Evolutionary conservation across 2,113 vertebrate genomes (phyloP).

Genomic region (human (Homo sapiens)): DNA sequence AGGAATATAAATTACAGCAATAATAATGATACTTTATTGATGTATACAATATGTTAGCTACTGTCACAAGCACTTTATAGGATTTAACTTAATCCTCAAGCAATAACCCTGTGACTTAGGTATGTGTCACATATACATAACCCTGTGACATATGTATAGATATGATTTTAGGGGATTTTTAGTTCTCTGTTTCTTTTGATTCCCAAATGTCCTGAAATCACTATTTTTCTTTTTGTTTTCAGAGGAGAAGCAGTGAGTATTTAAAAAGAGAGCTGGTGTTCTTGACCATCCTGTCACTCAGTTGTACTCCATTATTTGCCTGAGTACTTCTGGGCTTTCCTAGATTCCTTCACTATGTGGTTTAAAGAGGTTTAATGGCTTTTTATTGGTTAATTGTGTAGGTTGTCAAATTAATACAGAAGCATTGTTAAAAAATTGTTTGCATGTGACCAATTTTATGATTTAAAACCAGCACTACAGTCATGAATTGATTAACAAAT

Average conservation of each 20-base stretch:
- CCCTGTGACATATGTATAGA: neutral
- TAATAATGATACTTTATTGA: neutral
- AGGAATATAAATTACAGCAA: neutral
- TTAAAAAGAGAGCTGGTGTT: constrained; percentile 13
- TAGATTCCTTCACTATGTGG: neutral
- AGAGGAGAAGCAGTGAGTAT: neutral
- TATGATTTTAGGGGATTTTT: neutral
- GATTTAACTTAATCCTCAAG: neutral
- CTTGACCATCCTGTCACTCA: neutral
- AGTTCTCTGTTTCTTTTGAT: constrained; percentile 22
- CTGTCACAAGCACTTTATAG: neutral
- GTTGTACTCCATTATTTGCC: constrained; percentile 4
- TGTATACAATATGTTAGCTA: neutral
- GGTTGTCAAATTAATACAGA: constrained; percentile 32
- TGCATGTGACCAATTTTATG: constrained; percentile 16
- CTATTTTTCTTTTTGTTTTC: constrained; percentile 36
- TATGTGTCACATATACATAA: neutral
- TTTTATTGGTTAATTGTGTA: constrained; percentile 47
- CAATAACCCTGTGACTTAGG: neutral
- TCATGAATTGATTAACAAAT: neutral
- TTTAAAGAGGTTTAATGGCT: constrained; percentile 33
- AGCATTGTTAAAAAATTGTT: constrained; percentile 3
- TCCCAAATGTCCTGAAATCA: neutral
- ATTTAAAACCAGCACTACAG: neutral
- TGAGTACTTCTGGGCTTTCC: constrained; percentile 22